Evolutionary conservation across 2,797 vertebrate species (phyloP).

Genomic region (Uromys caudimaculatus): DNA sequence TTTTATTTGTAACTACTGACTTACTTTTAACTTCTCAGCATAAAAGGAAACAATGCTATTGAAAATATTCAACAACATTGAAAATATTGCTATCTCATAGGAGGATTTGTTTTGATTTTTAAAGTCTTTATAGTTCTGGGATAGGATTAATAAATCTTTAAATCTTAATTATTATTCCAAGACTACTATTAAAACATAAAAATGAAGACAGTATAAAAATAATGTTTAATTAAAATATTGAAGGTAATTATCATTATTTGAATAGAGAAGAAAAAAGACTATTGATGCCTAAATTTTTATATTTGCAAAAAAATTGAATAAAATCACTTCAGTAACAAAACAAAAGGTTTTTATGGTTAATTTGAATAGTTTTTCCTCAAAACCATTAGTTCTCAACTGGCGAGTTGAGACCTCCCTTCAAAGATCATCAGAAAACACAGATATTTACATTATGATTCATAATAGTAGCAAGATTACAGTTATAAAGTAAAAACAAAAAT

Average conservation of each 20-base stretch:
- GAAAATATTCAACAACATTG: not conserved
- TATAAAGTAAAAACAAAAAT: not conserved
- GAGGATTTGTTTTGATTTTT: not conserved
- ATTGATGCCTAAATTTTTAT: not conserved
- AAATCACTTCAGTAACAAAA: not conserved
- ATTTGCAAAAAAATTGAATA: not conserved
- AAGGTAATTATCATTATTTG: not conserved
- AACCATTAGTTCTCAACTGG: not conserved
- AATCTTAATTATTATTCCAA: not conserved
- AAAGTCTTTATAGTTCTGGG: not conserved
- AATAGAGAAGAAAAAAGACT: not conserved
- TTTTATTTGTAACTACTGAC: not conserved
- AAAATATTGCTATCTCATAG: not conserved
- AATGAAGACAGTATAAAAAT: not conserved
- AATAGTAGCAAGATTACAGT: too few species aligned
- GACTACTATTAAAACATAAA: not conserved
- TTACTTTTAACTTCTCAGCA: not conserved
- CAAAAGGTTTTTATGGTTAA: not conserved
- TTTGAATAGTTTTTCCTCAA: not conserved
- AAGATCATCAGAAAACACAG: not conserved
- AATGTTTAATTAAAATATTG: not conserved
- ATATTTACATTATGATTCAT: not conserved
- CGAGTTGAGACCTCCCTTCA: not conserved
- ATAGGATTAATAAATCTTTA: not conserved
- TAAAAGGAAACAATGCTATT: not conserved